Evolutionary conservation across 2,888 invertebrate species (phyloP), one percentile per base, ranked within the genome.

Genomic region (Poecilus cupreus): DNA sequence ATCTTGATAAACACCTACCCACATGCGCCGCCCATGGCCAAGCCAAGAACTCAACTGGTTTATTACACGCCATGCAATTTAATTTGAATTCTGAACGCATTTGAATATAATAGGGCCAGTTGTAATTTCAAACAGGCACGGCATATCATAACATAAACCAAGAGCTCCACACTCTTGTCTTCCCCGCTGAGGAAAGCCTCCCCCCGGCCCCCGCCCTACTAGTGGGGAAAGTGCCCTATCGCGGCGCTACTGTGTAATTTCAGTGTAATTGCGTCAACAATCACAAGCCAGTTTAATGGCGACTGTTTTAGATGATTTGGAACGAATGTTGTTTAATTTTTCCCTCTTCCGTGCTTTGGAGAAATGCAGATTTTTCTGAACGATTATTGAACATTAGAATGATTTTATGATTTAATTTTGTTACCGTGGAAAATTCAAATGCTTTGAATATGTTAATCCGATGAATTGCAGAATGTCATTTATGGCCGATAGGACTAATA

Each of bases 1-100:
- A 5, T 2, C 6, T 8, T 32, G 32, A 32, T 32, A 32, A 13
- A 26, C 11, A 11, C 24, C 60, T 24, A 10, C 46, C 72, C 72
- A 72, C 22, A 46, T 43, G 20, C 43, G 13, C 72, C 72, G 72
- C 46, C 72, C 43, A 72, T 46, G 79, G 46, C 24, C 11, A 79
- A 26, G 49, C 37, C 49, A 11, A 49, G 80, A 32, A 22, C 72
- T 64, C 78, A 78, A 80, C 72, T 81, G 82, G 82, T 83, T 83
- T 80, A 46, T 80, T 82, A 80, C 82, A 84, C 83, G 83, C 82
- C 64, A 83, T 83, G 83, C 79, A 84, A 83, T 84, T 83, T 74
- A 80, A 75, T 83, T 83, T 81, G 79, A 82, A 80, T 83, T 83
- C 83, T 83, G 77, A 76, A 43, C 83, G 78, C 75, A 83, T 82